Base-by-base conservation (phyloP, 2,888 invertebrate species). In the Synergus gifuensis region DNA sequence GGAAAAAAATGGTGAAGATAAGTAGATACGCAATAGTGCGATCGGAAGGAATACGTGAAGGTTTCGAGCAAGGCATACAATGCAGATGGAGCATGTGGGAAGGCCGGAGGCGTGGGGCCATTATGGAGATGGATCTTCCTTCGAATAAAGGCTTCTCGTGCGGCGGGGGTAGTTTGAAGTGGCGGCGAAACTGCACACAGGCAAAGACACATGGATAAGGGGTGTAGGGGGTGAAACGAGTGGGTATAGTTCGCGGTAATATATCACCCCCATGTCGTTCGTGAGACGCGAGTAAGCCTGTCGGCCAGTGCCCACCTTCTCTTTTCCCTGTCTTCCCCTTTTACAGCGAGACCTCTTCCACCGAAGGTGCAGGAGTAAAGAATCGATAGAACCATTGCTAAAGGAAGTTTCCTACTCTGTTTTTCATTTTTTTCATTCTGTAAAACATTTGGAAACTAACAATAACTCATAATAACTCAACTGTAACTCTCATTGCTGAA, bases 121-220 rank as follows among this genome's bases (percentile, higher is more conserved):
- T 91, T 91, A 91, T 91, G 89, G 90, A 91, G 90, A 91, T 91
- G 89, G 91, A 91, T 91, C 89, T 91, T 88, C 88, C 87, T 88
- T 89, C 87, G 90, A 89, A 90, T 91, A 90, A 90, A 89, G 89
- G 87, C 87, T 86, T 83, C 78, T 79, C 76, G 76, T 69, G 84
- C 80, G 83, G 84, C 84, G 83, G 83, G 86, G 87, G 83, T 84
- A 82, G 84, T 86, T 87, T 86, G 85, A 86, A 87, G 88, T 84
- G 84, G 84, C 85, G 86, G 86, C 81, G 87, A 84, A 83, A 84
- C 85, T 85, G 86, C 82, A 84, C 82, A 80, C 84, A 82, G 78
- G 79, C 78, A 79, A 82, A 81, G 81, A 81, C 81, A 83, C 79
- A 82, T 78, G 81, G 82, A 82, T 76, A 78, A 77, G 79, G 60